Evolutionary conservation across 1,140 invertebrate genomes (phyloP).

Genomic region (Cotesia glomerata): DNA sequence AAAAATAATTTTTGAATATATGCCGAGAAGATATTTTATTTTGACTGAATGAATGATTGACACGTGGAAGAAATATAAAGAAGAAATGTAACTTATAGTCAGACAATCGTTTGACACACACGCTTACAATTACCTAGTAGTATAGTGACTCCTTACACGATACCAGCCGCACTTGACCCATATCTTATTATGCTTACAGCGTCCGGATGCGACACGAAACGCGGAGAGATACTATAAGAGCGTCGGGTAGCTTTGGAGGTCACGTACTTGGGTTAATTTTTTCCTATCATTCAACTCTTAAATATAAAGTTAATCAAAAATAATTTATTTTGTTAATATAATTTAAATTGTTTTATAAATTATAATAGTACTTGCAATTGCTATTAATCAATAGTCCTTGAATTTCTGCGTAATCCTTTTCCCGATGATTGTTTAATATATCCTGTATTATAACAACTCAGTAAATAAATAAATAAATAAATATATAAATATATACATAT

Average conservation of each 20-base stretch:
- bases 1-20: no score
- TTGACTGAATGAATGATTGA: not conserved
- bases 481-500: not conserved
- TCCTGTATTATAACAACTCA: not conserved
- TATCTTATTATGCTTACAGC: conserved; percentile 60
- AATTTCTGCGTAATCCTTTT: not conserved
- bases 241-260: conserved; percentile 27
- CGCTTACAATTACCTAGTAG: not conserved
- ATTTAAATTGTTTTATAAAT: not conserved
- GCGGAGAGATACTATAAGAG: conserved; percentile 27
- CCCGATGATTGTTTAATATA: not conserved
- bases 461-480: not conserved
- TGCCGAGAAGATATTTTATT: not conserved
- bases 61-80: not conserved
- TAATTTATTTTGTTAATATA: not conserved
- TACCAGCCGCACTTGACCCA: conserved; percentile 61
- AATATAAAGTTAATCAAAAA: not conserved
- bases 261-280: conserved; percentile 9
- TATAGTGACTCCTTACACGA: conserved; percentile 49
- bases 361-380: no score
- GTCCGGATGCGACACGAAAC: conserved; percentile 54
- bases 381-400: no score
- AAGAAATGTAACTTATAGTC: not conserved
- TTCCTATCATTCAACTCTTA: not conserved
- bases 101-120: not conserved